Evolutionary conservation across 2,113 vertebrate species (phyloP).

Genomic region (Amia ocellicauda): DNA sequence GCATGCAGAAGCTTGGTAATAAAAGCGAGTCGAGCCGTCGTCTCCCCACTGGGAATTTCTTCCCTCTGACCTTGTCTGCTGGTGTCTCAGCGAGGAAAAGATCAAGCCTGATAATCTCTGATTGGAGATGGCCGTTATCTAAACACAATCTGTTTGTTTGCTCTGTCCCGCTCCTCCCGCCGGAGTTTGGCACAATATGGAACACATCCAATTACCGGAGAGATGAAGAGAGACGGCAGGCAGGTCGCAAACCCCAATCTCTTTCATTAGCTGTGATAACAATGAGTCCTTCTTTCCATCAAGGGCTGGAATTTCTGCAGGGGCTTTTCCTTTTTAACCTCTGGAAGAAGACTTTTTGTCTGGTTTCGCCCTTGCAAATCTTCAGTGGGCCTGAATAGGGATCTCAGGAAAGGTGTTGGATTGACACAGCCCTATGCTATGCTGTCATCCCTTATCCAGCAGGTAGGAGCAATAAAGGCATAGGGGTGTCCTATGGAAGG

Average conservation of each 20-base stretch:
- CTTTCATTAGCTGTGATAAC: slow-evolving; percentile 64
- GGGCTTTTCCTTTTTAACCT: slow-evolving; percentile 26
- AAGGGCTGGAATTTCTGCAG: slow-evolving; percentile 38
- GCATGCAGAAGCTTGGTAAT: slow-evolving; percentile 54
- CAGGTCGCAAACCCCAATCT: slow-evolving; percentile 51
- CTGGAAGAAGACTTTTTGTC: slow-evolving; percentile 34
- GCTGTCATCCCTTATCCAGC: slow-evolving; percentile 55
- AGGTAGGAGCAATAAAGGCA: slow-evolving; percentile 32
- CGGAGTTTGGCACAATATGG: slow-evolving; percentile 46
- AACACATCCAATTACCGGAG: slow-evolving; percentile 37
- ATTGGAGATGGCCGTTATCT: slow-evolving; percentile 75
- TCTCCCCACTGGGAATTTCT: slow-evolving; percentile 48
- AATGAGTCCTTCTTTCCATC: slow-evolving; percentile 45
- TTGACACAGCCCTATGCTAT: slow-evolving; percentile 63
- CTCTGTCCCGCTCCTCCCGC: slow-evolving; percentile 49
- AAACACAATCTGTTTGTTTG: slow-evolving; percentile 68
- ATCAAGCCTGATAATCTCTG: slow-evolving; percentile 71
- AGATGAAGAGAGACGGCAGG: slow-evolving; percentile 47
- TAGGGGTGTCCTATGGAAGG: too few species aligned
- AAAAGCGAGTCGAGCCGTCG: slow-evolving; percentile 59
- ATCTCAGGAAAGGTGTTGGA: slow-evolving; percentile 32
- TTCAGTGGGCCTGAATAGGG: slow-evolving; percentile 37
- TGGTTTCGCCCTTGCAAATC: slow-evolving; percentile 55
- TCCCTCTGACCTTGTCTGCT: slow-evolving; percentile 69
- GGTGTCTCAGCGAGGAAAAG: slow-evolving; percentile 64